Percentiles rank a stretch among this genome's conserved stretches.
phyloP scores from a whole-genome alignment of 2,113 vertebrate genomes.

The Eretmochelys imbricata region DNA sequence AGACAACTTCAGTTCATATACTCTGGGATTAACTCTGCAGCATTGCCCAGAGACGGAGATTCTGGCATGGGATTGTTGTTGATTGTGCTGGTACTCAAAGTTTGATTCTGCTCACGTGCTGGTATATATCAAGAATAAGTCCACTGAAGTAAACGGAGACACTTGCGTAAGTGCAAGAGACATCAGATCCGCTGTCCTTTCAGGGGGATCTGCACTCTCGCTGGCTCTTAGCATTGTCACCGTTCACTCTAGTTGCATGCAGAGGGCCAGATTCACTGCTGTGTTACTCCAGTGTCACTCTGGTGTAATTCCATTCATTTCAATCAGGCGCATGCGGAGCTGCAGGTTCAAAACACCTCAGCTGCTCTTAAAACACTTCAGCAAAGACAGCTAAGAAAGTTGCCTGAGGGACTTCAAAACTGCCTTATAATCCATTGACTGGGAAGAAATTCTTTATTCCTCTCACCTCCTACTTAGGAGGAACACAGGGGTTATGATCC shows the following conservation, averaged over 20 bases:
- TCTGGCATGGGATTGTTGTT: neutral
- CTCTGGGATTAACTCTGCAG: neutral
- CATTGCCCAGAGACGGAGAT: fast-evolving
- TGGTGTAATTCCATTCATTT: fast-evolving
- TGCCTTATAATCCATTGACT: fast-evolving
- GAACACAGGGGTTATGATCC: neutral
- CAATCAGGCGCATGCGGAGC: neutral
- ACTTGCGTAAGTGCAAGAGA: neutral
- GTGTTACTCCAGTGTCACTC: neutral
- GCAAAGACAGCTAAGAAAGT: fast-evolving
- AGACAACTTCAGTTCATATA: neutral
- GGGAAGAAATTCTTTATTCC: neutral
- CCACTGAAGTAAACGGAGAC: neutral
- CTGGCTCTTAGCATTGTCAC: neutral
- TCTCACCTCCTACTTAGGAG: neutral
- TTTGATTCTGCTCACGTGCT: fast-evolving
- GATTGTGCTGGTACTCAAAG: neutral
- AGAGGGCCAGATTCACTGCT: neutral
- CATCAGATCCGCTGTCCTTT: neutral
- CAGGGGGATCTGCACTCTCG: neutral
- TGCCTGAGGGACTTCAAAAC: neutral
- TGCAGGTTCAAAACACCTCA: fast-evolving
- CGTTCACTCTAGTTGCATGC: neutral
- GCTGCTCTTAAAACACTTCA: fast-evolving
- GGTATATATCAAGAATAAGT: neutral